These are phyloP conservation scores for Lynx canadensis DNA, from an alignment of 2,113 vertebrate species.

Conservation along the genomic window DNA sequence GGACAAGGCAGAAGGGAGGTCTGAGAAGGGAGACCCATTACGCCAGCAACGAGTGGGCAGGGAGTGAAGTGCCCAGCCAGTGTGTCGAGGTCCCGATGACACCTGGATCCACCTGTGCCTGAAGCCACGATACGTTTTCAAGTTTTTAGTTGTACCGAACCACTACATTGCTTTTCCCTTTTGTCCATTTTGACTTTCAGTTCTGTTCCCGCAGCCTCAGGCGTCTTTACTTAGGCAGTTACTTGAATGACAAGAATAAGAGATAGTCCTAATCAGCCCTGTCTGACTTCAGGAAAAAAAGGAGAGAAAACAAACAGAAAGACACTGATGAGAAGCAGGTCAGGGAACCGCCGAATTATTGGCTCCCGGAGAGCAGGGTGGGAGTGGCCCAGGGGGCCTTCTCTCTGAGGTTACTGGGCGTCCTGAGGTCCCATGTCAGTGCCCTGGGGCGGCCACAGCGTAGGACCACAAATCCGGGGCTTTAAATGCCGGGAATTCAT, in stretches of 20 bases:
- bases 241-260: background rate
- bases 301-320: background rate
- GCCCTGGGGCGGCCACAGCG: background rate
- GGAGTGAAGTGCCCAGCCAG: background rate
- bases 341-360: background rate
- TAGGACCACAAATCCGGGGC: background rate
- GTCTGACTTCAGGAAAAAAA: background rate
- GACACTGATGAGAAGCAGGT: background rate
- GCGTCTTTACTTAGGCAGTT: background rate
- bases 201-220: background rate
- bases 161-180: background rate
- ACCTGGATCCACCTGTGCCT: background rate
- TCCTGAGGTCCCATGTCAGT: fast-evolving
- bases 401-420: no score
- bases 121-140: background rate
- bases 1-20: background rate
- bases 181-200: background rate
- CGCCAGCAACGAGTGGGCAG: background rate
- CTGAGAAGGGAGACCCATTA: background rate
- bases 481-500: no score
- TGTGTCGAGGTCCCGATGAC: background rate
- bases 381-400: fast-evolving
- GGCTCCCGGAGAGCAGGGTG: background rate
- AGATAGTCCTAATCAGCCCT: background rate
- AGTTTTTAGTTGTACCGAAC: background rate